phyloP scores from a whole-genome alignment of 2,113 vertebrate genomes.

The Gasterosteus nipponicus region DNA sequence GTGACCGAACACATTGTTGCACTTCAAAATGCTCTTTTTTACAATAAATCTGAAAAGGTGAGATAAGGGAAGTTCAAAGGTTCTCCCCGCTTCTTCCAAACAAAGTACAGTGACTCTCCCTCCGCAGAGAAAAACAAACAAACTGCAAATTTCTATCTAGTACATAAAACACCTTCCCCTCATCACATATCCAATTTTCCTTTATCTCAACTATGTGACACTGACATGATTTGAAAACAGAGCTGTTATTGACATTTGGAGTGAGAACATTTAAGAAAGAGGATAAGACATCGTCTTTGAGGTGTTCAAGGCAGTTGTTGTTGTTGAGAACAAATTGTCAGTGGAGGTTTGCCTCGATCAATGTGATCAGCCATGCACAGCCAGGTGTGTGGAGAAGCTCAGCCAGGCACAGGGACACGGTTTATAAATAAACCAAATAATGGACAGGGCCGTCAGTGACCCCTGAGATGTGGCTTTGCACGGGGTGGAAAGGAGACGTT shows the following conservation, averaged over 20 bases:
- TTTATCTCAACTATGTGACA: slow-evolving; percentile 4
- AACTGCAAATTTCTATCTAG: background rate
- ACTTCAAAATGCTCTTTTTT: background rate
- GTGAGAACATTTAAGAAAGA: slow-evolving; percentile 8
- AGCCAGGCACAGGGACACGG: slow-evolving; percentile 60
- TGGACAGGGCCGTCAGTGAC: slow-evolving; percentile 66
- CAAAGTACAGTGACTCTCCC: background rate
- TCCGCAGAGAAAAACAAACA: background rate
- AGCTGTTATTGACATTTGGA: slow-evolving; percentile 21
- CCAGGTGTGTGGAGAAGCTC: slow-evolving; percentile 67
- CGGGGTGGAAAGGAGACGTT: slow-evolving; percentile 76
- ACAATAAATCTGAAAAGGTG: background rate
- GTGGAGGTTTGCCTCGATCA: slow-evolving; percentile 46
- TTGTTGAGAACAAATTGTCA: slow-evolving; percentile 27
- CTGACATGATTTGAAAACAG: slow-evolving; percentile 17
- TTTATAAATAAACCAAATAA: slow-evolving; percentile 80
- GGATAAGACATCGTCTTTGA: slow-evolving; percentile 32
- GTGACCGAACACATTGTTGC: background rate
- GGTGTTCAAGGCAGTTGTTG: slow-evolving; percentile 15
- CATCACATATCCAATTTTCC: background rate
- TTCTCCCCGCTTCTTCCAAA: background rate
- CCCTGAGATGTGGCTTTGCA: slow-evolving; percentile 76
- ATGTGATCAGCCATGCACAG: slow-evolving; percentile 63
- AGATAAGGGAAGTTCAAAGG: background rate
- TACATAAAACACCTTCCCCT: background rate